A percentile compares a stretch with the other conserved stretches of the same genome.
These are phyloP conservation scores for Myotis yumanensis DNA, from an alignment of 2,113 vertebrate species.

Conservation along the genomic window DNA sequence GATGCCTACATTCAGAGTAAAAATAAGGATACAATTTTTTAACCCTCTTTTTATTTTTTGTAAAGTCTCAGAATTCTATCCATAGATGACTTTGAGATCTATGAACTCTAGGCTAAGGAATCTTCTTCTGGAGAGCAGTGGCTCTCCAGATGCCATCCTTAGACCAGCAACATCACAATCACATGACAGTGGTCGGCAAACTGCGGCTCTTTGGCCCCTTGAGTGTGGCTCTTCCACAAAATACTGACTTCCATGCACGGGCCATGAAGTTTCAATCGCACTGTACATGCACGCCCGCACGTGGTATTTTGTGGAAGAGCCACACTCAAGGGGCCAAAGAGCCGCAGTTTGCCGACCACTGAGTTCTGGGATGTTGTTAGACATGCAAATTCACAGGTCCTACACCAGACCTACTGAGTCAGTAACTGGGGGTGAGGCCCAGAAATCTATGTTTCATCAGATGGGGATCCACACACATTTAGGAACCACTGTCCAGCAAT, in stretches of 20 bases:
- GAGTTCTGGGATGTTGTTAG: background rate
- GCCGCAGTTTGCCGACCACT: too few relatives aligned
- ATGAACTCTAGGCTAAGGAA: background rate
- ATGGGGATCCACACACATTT: background rate
- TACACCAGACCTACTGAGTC: background rate
- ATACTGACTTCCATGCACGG: too few relatives aligned
- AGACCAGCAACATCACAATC: background rate
- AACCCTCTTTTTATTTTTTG: background rate
- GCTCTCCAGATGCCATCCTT: background rate
- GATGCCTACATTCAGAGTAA: background rate
- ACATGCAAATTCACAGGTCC: background rate
- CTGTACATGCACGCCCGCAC: too few relatives aligned
- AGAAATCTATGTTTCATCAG: background rate
- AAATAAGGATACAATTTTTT: background rate
- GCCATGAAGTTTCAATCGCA: too few relatives aligned
- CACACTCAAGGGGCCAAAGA: too few relatives aligned
- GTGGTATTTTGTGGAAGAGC: too few relatives aligned
- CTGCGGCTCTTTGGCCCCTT: too few relatives aligned
- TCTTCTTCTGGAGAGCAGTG: background rate
- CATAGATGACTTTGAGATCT: background rate
- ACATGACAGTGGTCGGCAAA: too few relatives aligned
- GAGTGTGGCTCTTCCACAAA: too few relatives aligned
- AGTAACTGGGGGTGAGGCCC: accelerated
- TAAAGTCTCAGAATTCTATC: background rate
- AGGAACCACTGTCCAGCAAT: background rate